Conservation (phyloP, 2,888 invertebrate species). For the Campoplex capitator region DNA sequence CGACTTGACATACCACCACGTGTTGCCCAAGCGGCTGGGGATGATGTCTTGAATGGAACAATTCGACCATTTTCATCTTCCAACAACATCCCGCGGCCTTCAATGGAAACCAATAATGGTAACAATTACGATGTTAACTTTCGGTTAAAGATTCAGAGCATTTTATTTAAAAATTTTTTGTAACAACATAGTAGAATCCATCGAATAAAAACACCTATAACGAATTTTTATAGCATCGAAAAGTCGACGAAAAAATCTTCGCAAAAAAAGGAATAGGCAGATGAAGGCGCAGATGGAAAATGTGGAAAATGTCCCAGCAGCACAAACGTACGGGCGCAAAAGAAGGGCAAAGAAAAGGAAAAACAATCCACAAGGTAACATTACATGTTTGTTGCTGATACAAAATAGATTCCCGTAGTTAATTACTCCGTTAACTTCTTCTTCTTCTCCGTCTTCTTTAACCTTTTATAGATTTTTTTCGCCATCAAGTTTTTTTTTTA, state of each 20-base stretch:
- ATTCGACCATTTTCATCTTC: too few relatives aligned
- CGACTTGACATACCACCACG: too few relatives aligned
- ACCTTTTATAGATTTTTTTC: neutral
- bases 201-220: neutral
- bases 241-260: slow-evolving; percentile 13
- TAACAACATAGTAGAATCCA: neutral
- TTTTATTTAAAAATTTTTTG: neutral
- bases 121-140: neutral
- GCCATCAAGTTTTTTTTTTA: too few relatives aligned
- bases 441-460: neutral
- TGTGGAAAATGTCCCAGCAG: too few relatives aligned
- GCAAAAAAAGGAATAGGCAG: neutral
- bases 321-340: neutral
- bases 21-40: too few relatives aligned
- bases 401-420: neutral
- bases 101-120: neutral
- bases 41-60: too few relatives aligned
- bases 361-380: neutral
- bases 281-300: neutral
- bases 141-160: neutral
- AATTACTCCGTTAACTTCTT: neutral
- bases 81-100: neutral
- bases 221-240: neutral
- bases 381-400: neutral
- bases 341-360: slow-evolving; percentile 6